Evolutionary conservation across 2,888 invertebrate genomes (phyloP), one percentile per base, ranked within the genome.

Genomic region (Tachina lurida): DNA sequence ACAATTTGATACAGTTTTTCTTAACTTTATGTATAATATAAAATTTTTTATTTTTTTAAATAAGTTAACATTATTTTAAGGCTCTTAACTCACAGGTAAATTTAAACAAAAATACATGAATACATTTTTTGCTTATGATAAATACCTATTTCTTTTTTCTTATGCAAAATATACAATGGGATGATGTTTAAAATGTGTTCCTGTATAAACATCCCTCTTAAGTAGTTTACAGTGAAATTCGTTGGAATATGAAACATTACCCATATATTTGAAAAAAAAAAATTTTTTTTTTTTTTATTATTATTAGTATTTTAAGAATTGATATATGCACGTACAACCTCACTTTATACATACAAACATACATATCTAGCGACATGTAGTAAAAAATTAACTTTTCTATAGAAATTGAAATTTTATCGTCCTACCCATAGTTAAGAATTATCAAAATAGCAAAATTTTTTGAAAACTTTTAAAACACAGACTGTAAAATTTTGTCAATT

Each of bases 1-100:
- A 79, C 79, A 83, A 68, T 86, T 83, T 80, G 76, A 79, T 86
- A 83, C 76, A 86, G 12, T 83, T 86, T 76, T 73, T 68, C n/a
- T 65, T 17, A 49, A 43, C 17, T 60, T 60, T 68, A 68, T 31
- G 31, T 31, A 0, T 4, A n/a, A 22, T 31, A 31, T 68, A 17
- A 54, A 19, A 74, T 58, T 47, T 22, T 65, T 56, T 41, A 60
- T 49, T 43, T 10, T 47, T 17, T 47, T 45, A 43, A 19, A 19
- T 49, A 39, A 49, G 31, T 56, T 47, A 73, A 54, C 54, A 31
- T 17, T 19, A 47, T 70, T 58, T 65, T 47, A 63, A 45, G 45
- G 39, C 45, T 78, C 31, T 56, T 73, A 54, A 1, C 49, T 62
- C 43, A 31, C 71, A 77, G 77, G 71, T 67, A 73, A 52, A 67